Percentiles rank a stretch among this genome's conserved stretches.
These are phyloP conservation scores for Daphoenositta chrysoptera DNA, from an alignment of 2,113 vertebrate genomes.

Conservation along the genomic window DNA sequence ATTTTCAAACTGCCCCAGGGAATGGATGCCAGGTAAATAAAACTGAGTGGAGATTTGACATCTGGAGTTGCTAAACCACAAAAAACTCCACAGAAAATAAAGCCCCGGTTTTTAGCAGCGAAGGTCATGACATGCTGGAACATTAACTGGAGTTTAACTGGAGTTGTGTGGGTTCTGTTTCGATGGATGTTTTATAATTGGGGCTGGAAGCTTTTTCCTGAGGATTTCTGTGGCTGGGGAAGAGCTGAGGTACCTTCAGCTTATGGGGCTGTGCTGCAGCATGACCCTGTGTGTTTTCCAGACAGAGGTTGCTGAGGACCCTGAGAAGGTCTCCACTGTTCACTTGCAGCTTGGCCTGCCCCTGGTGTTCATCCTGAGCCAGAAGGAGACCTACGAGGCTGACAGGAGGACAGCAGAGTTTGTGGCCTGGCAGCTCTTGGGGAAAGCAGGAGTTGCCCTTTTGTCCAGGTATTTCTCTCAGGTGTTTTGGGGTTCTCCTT, in stretches of 20 bases:
- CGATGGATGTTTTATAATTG: fast-evolving
- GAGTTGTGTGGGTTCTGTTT: not conserved
- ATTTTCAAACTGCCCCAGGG: not conserved
- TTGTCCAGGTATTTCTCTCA: slow-evolving; percentile 79
- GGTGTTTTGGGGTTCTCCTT: not conserved
- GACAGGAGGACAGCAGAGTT: slow-evolving; percentile 81
- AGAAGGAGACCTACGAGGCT: slow-evolving; percentile 75
- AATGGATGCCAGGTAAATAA: not conserved
- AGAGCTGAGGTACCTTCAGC: not conserved
- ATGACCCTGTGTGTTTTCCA: slow-evolving; percentile 41
- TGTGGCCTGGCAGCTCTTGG: slow-evolving; percentile 85
- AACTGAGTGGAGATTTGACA: not conserved
- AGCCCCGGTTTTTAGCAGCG: not conserved
- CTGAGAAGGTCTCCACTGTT: slow-evolving; percentile 78
- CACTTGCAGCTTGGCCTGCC: slow-evolving; percentile 84
- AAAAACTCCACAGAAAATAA: not conserved
- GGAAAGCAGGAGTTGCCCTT: slow-evolving; percentile 85
- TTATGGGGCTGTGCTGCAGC: not conserved
- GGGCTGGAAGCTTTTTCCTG: not conserved
- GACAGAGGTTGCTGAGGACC: slow-evolving; percentile 83
- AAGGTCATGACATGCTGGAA: not conserved
- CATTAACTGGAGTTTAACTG: not conserved
- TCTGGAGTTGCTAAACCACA: not conserved
- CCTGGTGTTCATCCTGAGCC: slow-evolving; percentile 87
- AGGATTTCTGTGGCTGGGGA: not conserved